phyloP scores from a whole-genome alignment of 2,113 vertebrate species.

The Miniopterus natalensis region DNA sequence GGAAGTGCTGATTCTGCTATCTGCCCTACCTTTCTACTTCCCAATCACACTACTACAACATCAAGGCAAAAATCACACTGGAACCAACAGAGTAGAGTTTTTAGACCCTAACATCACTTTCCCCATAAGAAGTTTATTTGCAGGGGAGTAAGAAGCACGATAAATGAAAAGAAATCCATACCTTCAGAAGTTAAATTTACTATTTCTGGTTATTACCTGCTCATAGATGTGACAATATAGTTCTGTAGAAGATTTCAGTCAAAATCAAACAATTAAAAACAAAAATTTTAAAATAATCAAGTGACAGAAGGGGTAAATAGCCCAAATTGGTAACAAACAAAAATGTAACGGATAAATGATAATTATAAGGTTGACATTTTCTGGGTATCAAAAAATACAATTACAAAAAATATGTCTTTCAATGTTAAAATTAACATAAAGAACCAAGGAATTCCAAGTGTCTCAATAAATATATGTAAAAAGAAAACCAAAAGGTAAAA shows the following conservation, averaged over 20 bases:
- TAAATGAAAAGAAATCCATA: neutral
- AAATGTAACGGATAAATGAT: neutral
- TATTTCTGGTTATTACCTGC: neutral
- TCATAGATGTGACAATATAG: constrained; percentile 34
- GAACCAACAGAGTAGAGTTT: neutral
- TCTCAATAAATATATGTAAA: neutral
- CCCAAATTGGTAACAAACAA: neutral
- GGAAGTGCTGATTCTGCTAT: neutral
- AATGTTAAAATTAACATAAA: constrained; percentile 35
- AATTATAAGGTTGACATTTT: constrained; percentile 7
- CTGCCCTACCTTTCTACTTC: neutral
- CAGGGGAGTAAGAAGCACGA: neutral
- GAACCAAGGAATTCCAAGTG: constrained; percentile 1
- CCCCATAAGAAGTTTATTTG: neutral
- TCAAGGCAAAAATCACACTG: constrained; percentile 3
- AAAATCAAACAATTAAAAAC: constrained; percentile 42
- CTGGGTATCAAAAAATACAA: neutral
- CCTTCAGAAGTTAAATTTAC: constrained; percentile 4
- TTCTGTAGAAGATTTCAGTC: neutral
- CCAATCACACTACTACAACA: neutral
- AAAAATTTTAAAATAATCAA: neutral
- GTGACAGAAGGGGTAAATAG: neutral
- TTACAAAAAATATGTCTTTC: neutral
- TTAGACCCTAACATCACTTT: constrained; percentile 34
- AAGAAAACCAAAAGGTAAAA: constrained; percentile 47